Base-by-base conservation (phyloP, 1,140 invertebrate genomes). In the Drosophila sechellia region DNA sequence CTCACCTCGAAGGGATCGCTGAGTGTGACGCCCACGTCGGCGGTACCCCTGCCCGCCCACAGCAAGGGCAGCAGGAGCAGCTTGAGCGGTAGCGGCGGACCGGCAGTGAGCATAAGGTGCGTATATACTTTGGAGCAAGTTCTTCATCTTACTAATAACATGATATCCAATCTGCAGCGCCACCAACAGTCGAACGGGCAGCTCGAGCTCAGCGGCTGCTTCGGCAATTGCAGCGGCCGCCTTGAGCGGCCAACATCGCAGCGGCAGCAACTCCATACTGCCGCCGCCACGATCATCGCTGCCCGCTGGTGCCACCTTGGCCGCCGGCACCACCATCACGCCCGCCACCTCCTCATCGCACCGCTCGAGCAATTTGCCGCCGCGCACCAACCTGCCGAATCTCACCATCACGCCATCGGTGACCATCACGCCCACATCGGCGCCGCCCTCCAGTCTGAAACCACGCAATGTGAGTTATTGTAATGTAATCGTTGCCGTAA, bases 341-440 rank as follows among this genome's bases (percentile, higher is more conserved):
- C 84, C 85, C 48, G 83, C 87, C 59, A 90, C 79, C 46, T 90
- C 85, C 39, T 70, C 85, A 42, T 79, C 86, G 52, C 77, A 81
- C 53, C 76, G 90, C 5, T 87, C 86, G 49, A 83, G 75, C 72
- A 77, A 75, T 4, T 45, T 91, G 72, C 80, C 85, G 53, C 90
- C 91, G 35, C 77, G 92, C 35, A 92, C 92, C 15, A 91, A 92
- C 76, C 71, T 90, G 72, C 86, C 90, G 77, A 92, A 92, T 92
- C 90, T 95, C 40, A 95, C 94, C 40, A 95, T 95, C 79, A 95
- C 94, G 8, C 94, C 94, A 12, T 94, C 94, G 31, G 94, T 95
- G 60, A 95, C 95, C 39, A 95, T 95, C 77, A 95, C 95, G n/a
- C 95, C 95, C 5, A 95, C 95, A 37, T 94, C 94, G 50, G 94